Percentiles rank a stretch among this genome's conserved stretches.
Evolutionary conservation across 2,888 invertebrate genomes (phyloP).

Genomic region (Lysandra coridon): DNA sequence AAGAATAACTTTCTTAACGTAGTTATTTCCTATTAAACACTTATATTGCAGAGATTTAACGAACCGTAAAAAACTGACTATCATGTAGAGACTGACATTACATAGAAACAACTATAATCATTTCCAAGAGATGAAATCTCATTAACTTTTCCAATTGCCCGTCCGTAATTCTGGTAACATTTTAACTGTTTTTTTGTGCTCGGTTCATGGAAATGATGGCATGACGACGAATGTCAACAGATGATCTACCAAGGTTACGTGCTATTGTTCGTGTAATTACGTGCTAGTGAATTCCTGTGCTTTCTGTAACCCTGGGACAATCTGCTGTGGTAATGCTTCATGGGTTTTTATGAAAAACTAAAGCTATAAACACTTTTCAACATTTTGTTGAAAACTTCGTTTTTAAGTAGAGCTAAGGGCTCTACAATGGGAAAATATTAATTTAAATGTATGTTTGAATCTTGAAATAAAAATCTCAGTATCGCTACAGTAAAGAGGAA

Average conservation of each 20-base stretch:
- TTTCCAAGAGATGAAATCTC: slow-evolving; percentile 31
- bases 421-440: too few species aligned
- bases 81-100: slow-evolving; percentile 9
- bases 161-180: slow-evolving; percentile 32
- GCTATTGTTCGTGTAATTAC: slow-evolving; percentile 32
- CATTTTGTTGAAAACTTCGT: neutral
- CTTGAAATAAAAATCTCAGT: neutral
- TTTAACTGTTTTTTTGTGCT: slow-evolving; percentile 25
- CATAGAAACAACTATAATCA: slow-evolving; percentile 25
- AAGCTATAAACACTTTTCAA: too few species aligned
- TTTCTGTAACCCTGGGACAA: neutral
- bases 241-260: slow-evolving; percentile 40
- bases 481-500: neutral
- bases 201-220: slow-evolving; percentile 29
- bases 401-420: neutral
- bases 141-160: slow-evolving; percentile 30
- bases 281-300: neutral
- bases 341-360: too few species aligned
- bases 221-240: slow-evolving; percentile 43
- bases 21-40: neutral
- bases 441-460: too few species aligned
- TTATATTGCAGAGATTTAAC: neutral
- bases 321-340: neutral
- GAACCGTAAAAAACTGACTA: slow-evolving; percentile 25
- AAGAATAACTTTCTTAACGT: neutral